phyloP scores from a whole-genome alignment of 2,888 invertebrate species.

The Cordilura impudica region DNA sequence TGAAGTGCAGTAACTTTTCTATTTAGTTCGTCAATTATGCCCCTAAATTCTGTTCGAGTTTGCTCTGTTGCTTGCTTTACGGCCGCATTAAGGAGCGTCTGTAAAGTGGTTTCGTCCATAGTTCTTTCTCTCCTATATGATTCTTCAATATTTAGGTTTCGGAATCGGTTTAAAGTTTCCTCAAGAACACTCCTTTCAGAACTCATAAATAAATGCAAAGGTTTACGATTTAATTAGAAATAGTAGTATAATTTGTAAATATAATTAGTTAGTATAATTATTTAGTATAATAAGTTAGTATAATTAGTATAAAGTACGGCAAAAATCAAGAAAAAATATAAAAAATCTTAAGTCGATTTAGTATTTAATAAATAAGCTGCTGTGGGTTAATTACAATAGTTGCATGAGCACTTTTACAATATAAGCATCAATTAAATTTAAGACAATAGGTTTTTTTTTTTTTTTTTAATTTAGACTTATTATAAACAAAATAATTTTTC shows the following conservation, averaged over 20 bases:
- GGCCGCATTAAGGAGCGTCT: background rate
- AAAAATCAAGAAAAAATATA: background rate
- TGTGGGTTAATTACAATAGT: constrained; percentile 5
- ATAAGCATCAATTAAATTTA: constrained; percentile 5
- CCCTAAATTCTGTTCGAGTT: background rate
- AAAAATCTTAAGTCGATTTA: constrained; percentile 5
- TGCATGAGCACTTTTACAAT: constrained; percentile 2
- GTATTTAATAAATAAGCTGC: background rate
- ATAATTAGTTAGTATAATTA: background rate
- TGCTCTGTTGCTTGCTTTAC: constrained; percentile 15
- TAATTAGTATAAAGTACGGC: background rate
- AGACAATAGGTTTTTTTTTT: background rate
- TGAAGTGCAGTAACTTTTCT: background rate
- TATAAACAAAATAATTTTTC: background rate
- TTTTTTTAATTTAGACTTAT: background rate
- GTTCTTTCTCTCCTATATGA: background rate
- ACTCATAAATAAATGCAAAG: constrained; percentile 5
- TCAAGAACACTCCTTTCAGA: constrained; percentile 4
- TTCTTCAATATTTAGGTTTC: background rate
- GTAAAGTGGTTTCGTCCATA: background rate
- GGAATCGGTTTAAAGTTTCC: background rate
- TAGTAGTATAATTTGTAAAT: background rate
- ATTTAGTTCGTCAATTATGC: constrained; percentile 10
- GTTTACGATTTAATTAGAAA: constrained; percentile 2
- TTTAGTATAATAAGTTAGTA: too few relatives aligned